Evolutionary conservation across 2,888 invertebrate genomes (phyloP).

Genomic region (Drosophila melanosoma): DNA sequence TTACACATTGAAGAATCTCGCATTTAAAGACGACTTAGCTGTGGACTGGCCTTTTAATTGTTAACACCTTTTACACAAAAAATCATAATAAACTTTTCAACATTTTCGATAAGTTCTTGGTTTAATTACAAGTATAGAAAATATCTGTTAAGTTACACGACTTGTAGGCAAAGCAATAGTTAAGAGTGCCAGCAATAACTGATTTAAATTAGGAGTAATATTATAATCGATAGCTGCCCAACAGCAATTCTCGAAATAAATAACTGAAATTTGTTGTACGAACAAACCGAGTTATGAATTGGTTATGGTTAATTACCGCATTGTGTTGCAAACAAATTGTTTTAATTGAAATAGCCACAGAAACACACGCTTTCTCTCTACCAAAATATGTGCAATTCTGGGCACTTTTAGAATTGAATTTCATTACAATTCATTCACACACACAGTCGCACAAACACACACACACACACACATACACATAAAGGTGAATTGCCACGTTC

Average conservation of each 20-base stretch:
- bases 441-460: background rate
- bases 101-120: background rate
- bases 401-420: constrained; percentile 22
- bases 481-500: constrained; percentile 10
- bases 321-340: constrained; percentile 1
- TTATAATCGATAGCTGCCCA: constrained; percentile 2
- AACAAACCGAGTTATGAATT: constrained; percentile 2
- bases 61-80: background rate
- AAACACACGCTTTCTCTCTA: background rate
- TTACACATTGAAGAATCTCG: background rate
- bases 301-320: constrained; percentile 1
- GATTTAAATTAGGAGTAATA: background rate
- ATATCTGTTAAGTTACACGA: background rate
- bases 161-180: background rate
- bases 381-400: constrained; percentile 9
- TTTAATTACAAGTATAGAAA: background rate
- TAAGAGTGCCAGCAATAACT: background rate
- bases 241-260: background rate
- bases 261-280: background rate
- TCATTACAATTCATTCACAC: constrained; percentile 6
- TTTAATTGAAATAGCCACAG: background rate
- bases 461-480: background rate
- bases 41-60: background rate
- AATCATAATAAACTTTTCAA: background rate
- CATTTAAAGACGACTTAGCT: background rate